phyloP scores from a whole-genome alignment of 2,888 invertebrate species.

The Lithophane semibrunnea region DNA sequence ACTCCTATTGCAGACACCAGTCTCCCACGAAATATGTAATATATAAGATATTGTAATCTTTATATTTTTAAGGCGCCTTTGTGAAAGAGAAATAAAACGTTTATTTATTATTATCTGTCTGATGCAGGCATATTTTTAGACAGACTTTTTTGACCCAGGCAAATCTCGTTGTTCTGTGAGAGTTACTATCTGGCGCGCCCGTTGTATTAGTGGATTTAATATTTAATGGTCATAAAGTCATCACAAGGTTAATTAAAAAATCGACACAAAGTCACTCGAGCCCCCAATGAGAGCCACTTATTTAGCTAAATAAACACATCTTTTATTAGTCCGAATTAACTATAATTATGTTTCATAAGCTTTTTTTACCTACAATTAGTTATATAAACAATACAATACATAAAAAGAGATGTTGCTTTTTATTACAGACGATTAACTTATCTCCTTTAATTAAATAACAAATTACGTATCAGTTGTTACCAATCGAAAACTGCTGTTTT shows the following conservation, averaged over 20 bases:
- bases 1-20: no score
- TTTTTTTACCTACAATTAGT: background rate
- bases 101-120: no score
- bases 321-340: background rate
- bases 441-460: background rate
- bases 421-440: conserved; percentile 3
- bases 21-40: no score
- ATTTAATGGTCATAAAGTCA: conserved; percentile 5
- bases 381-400: background rate
- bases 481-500: no score
- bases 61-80: no score
- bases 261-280: background rate
- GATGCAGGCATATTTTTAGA: background rate
- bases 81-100: no score
- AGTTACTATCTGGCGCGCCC: background rate
- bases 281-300: background rate
- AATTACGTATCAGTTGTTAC: background rate
- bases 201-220: background rate
- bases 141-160: background rate
- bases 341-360: background rate
- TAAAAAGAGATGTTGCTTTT: background rate
- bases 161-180: background rate
- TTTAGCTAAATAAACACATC: background rate
- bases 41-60: no score
- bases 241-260: background rate